A percentile compares a stretch with the other conserved stretches of the same genome.
Conservation (phyloP, 2,113 vertebrate species). For the Carassius carassius region DNA sequence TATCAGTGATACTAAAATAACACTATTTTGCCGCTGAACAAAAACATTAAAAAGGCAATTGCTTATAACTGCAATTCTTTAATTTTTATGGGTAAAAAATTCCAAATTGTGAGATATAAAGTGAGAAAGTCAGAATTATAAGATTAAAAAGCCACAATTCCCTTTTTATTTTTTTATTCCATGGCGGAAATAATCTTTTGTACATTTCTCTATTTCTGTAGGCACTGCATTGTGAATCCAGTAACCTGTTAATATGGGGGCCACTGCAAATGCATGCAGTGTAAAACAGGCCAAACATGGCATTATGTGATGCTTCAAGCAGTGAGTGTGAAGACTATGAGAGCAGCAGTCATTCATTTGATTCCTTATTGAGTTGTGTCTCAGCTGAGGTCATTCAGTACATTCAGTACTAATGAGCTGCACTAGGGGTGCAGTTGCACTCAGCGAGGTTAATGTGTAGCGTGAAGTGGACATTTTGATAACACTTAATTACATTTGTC, state of each 20-base stretch:
- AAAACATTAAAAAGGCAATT: too few species aligned
- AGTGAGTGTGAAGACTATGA: not conserved
- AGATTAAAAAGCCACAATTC: too few species aligned
- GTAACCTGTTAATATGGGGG: not conserved
- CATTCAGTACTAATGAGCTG: conserved; percentile 31
- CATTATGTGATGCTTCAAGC: conserved; percentile 14
- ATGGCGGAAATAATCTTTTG: not conserved
- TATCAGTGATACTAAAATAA: too few species aligned
- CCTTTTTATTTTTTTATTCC: not conserved
- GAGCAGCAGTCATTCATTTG: conserved; percentile 7
- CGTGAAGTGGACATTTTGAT: conserved; percentile 41
- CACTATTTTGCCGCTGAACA: too few species aligned
- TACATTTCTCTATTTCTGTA: not conserved
- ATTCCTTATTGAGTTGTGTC: conserved; percentile 26
- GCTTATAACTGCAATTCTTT: too few species aligned
- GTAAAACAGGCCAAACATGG: not conserved
- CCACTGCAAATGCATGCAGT: not conserved
- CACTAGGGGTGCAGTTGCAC: conserved; percentile 25
- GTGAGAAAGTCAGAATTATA: too few species aligned
- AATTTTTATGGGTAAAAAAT: too few species aligned
- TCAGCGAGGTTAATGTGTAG: conserved; percentile 41
- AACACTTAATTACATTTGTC: conserved; percentile 45
- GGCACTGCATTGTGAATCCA: not conserved
- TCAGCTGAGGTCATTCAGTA: conserved; percentile 26
- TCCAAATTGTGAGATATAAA: too few species aligned